Conservation (phyloP, 1,140 invertebrate genomes). For the Neodiprion fabricii region DNA sequence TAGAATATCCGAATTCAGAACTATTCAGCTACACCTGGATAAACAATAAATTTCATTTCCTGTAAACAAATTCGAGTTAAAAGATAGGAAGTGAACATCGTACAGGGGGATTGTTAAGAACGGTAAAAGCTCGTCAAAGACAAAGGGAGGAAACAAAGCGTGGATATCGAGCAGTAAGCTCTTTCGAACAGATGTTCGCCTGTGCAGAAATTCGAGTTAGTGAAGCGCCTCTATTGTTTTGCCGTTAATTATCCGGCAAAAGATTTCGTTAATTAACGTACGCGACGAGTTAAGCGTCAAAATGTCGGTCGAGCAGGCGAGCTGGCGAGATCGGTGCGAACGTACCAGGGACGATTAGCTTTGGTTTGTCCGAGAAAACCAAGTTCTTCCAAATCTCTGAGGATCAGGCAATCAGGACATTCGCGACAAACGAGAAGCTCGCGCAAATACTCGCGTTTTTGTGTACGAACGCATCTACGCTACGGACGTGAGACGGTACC, state of each 20-base stretch:
- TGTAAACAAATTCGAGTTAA: too few relatives aligned
- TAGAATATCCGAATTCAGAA: too few relatives aligned
- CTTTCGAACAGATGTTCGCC: conserved; percentile 45
- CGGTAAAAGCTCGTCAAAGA: background rate
- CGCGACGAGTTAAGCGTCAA: background rate
- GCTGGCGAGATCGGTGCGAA: background rate
- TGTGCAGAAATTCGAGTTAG: conserved; percentile 40
- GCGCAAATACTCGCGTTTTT: background rate
- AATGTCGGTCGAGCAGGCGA: background rate
- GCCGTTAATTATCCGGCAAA: conserved; percentile 45
- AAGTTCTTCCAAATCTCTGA: background rate
- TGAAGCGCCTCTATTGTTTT: conserved; percentile 56
- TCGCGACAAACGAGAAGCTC: too few relatives aligned
- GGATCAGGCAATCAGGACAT: background rate
- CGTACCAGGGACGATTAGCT: background rate
- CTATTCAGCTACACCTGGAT: too few relatives aligned
- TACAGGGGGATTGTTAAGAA: background rate
- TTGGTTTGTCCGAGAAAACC: background rate
- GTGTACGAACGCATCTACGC: background rate
- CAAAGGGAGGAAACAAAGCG: background rate
- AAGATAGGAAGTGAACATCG: background rate
- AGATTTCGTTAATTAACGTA: conserved; percentile 47
- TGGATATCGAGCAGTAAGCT: conserved; percentile 29
- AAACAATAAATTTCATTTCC: too few relatives aligned
- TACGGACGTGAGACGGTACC: background rate